phyloP scores from a whole-genome alignment of 1,140 invertebrate species.

The Drosophila bocki region DNA sequence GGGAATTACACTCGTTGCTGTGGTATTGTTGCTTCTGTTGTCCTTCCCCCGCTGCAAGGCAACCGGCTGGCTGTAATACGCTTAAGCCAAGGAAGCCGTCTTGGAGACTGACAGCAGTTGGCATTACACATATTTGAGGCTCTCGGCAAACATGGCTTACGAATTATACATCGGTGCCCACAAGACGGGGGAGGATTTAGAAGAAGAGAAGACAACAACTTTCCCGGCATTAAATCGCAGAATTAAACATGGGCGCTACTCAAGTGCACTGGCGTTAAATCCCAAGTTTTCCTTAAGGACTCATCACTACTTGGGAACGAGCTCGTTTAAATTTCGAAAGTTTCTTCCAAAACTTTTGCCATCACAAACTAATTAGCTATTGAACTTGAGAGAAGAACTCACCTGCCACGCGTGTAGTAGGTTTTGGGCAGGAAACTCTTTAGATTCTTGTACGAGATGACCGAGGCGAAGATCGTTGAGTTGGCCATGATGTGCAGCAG shows the following conservation, averaged over 20 bases:
- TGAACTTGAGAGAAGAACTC: slow-evolving; percentile 28
- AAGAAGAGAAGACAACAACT: slow-evolving; percentile 24
- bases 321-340: slow-evolving; percentile 17
- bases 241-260: slow-evolving; percentile 19
- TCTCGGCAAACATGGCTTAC: slow-evolving; percentile 25
- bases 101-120: slow-evolving; percentile 57
- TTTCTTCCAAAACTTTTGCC: slow-evolving; percentile 7
- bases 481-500: slow-evolving; percentile 83
- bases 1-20: slow-evolving; percentile 39
- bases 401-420: slow-evolving; percentile 85
- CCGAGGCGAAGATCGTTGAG: slow-evolving; percentile 83
- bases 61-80: slow-evolving; percentile 51
- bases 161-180: slow-evolving; percentile 45
- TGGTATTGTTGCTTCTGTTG: slow-evolving; percentile 37
- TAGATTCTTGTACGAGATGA: slow-evolving; percentile 87
- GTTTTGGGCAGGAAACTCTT: slow-evolving; percentile 86
- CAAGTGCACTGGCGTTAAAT: slow-evolving; percentile 11
- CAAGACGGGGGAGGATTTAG: slow-evolving; percentile 20
- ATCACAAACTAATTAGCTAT: slow-evolving; percentile 32
- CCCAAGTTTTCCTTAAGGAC: not conserved
- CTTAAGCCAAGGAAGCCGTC: slow-evolving; percentile 55
- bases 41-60: slow-evolving; percentile 15
- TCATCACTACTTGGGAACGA: not conserved
- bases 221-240: slow-evolving; percentile 15
- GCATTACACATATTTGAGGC: slow-evolving; percentile 54